Base-by-base conservation (phyloP, 2,113 vertebrate species). In the Boulengeromyrus knoepffleri region DNA sequence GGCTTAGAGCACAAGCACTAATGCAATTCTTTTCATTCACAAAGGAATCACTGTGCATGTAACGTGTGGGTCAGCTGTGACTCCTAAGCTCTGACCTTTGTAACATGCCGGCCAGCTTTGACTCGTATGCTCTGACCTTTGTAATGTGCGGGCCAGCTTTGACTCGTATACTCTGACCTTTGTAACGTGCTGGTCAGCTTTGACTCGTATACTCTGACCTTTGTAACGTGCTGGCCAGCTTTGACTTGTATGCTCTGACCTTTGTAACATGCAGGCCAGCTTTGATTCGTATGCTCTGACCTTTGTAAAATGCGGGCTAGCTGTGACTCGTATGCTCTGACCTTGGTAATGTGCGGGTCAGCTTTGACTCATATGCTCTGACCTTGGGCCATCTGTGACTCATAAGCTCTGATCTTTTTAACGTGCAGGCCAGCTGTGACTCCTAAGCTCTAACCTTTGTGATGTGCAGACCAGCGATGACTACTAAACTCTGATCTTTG, bases 11-110 rank as follows among this genome's bases (percentile, higher is more conserved):
- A 89, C 93, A 91, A 91, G 92, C 66, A 84, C 50, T 89, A 91
- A 89, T 77, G 58, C 66, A 77, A 87, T 88, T 84, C 53, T 80
- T 92, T 91, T 92, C 90, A 92, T 84, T 90, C 89, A 87, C 87
- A 91, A 88, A 90, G 90, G 90, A 91, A 66, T 92, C 90, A 91
- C 50, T 85, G 80, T 83, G 66, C 87, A 21, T 56, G 10, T 24
- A 19, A 52, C 3, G 50, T 17, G 50, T 5, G 50, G 50, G 50
- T 15, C 50, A 52, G 50, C 50, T 17, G 17, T 15, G 50, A 52
- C 50, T 52, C 50, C 0, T 52, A 52, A 3, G 3, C 15, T 52
- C 50, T 52, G 50, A 5, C 50, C 50, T 52, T 52, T 91, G 90
- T 39, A 47, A 87, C 39, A 21, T 87, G 89, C 85, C 85, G 50